Conservation (phyloP, 2,797 vertebrate genomes). For the Xyrichtys novacula region DNA sequence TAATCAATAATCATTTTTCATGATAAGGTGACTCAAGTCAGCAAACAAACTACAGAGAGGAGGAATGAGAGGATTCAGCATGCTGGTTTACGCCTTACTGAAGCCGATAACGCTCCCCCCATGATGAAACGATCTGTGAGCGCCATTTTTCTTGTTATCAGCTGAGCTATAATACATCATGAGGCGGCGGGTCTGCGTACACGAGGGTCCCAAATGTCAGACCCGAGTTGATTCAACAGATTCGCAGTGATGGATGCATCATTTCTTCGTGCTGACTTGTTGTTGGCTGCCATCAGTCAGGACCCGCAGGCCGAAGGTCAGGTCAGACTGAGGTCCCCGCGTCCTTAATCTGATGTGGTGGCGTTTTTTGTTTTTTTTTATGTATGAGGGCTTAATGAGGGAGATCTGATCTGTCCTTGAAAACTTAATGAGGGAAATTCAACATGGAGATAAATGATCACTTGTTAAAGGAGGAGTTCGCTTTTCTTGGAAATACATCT, state of each 20-base stretch:
- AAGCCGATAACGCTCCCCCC: constrained; percentile 25
- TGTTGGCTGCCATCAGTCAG: constrained; percentile 56
- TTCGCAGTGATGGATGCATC: constrained; percentile 69
- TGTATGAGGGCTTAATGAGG: neutral
- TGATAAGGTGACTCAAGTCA: constrained; percentile 21
- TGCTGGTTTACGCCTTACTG: neutral
- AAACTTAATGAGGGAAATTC: neutral
- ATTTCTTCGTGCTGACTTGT: constrained; percentile 70
- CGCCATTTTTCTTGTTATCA: constrained; percentile 53
- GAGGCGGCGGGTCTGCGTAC: constrained; percentile 32
- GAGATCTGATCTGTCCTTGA: constrained; percentile 26
- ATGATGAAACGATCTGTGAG: constrained; percentile 44
- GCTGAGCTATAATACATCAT: constrained; percentile 52
- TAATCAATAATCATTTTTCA: constrained; percentile 48
- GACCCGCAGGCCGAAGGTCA: constrained; percentile 64
- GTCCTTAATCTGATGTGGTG: constrained; percentile 39
- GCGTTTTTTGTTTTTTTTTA: constrained; percentile 26
- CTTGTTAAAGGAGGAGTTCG: neutral
- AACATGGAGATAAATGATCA: neutral
- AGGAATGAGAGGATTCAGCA: constrained; percentile 30
- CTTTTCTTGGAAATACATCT: neutral
- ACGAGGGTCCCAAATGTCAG: constrained; percentile 52
- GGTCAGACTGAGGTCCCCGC: constrained; percentile 41
- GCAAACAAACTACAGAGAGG: neutral
- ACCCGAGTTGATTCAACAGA: constrained; percentile 47